Percentiles rank a stretch among this genome's conserved stretches.
Evolutionary conservation across 2,888 invertebrate species (phyloP).

Genomic region (Cerastis rubricosa): DNA sequence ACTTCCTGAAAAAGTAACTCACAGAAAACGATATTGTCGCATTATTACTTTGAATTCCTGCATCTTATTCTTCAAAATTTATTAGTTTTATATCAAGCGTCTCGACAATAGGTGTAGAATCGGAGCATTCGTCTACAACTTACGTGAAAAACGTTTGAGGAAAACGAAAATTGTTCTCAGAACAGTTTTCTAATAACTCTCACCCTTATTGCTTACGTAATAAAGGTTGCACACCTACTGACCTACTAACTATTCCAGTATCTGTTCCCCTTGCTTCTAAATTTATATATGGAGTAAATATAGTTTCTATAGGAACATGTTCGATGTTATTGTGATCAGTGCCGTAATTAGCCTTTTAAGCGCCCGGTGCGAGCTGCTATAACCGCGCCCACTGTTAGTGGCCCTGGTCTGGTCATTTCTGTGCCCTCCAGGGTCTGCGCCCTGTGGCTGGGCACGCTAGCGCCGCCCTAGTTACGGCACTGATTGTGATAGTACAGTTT

Average conservation of each 20-base stretch:
- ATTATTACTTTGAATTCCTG: slow-evolving; percentile 5
- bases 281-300: slow-evolving; percentile 68
- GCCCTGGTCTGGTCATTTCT: no score
- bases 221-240: slow-evolving; percentile 51
- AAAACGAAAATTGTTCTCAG: slow-evolving; percentile 40
- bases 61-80: background rate
- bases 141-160: slow-evolving; percentile 34
- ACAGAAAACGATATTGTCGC: no score
- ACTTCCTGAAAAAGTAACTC: background rate
- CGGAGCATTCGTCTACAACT: slow-evolving; percentile 23
- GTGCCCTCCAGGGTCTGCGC: no score
- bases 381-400: no score
- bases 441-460: no score
- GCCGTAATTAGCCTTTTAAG: no score
- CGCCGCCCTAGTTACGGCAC: no score
- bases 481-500: no score
- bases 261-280: slow-evolving; percentile 53
- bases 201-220: slow-evolving; percentile 52
- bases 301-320: slow-evolving; percentile 48
- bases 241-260: slow-evolving; percentile 65
- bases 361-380: no score
- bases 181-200: slow-evolving; percentile 50
- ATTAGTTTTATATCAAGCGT: background rate
- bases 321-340: slow-evolving; percentile 10
- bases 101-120: slow-evolving; percentile 22